Evolutionary conservation across 2,113 vertebrate species (phyloP).

Genomic region (Anhinga anhinga): DNA sequence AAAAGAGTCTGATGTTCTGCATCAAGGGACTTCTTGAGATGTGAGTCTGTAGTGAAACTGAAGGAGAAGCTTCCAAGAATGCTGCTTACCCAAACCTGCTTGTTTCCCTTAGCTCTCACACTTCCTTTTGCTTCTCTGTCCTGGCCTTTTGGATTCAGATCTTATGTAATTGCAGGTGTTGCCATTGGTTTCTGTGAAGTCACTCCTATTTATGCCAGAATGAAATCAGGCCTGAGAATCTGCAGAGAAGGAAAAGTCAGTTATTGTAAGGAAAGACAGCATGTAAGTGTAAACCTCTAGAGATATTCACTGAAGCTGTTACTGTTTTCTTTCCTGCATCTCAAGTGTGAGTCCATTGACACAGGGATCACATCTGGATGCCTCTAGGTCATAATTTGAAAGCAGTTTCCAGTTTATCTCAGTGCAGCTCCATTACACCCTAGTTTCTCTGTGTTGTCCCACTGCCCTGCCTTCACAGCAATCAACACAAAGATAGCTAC

Average conservation of each 20-base stretch:
- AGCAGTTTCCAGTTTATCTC: neutral
- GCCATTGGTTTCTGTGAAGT: slow-evolving; percentile 6
- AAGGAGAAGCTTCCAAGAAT: neutral
- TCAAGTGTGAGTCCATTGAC: neutral
- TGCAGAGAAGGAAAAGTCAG: neutral
- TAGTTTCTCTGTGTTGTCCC: neutral
- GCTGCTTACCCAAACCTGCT: neutral
- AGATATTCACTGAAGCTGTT: neutral
- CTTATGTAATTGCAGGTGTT: neutral
- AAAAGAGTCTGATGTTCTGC: neutral
- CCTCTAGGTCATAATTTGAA: neutral
- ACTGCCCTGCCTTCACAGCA: neutral
- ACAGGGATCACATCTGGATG: neutral
- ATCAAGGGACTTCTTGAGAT: neutral
- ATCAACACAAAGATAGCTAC: neutral
- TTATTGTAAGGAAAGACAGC: neutral
- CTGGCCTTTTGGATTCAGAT: neutral
- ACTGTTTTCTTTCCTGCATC: neutral
- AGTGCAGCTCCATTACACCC: neutral
- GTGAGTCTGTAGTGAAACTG: neutral
- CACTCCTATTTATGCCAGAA: neutral
- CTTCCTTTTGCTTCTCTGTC: neutral
- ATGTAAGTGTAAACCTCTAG: neutral
- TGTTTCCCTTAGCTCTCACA: neutral
- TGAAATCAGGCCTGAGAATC: neutral